Evolutionary conservation across 2,113 vertebrate species (phyloP), one percentile per base, ranked within the genome.

Genomic region (Eretmochelys imbricata): DNA sequence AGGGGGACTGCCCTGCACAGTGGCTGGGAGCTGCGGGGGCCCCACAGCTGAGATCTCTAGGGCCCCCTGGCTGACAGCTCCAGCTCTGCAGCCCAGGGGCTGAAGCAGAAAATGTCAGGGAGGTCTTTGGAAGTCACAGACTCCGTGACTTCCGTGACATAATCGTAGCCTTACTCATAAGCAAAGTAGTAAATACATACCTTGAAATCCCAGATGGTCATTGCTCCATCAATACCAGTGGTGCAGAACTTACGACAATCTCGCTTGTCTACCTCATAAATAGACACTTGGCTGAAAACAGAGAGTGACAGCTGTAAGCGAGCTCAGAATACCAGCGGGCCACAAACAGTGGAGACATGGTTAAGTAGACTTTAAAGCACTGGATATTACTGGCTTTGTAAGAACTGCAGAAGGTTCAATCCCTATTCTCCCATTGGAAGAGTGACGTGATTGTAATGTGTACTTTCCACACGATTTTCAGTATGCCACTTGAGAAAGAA

Each of bases 151-250:
- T 59, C 27, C 27, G 6, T 62, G 27, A 62, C 27, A 59, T 31
- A 31, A 62, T 62, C 5, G 6, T 31, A 31, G 57, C 57, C 57
- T 62, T 31, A 62, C 29, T n/a, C 49, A 57, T 1, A 53, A 42
- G 57, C 31, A 69, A 0, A 4, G 86, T 1, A 84, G 65, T 31
- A 20, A 79, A 83, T 94, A 85, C 87, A 3, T 96, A 99, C 99
- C 99, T 99, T 99, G 94, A 99, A 99, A 97, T 99, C 99, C 99
- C 99, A 99, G 98, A 99, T 99, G 96, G 99, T 99, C 99, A 99
- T 99, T 54, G 99, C 99, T 98, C 99, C 99, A 90, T 99, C 99
- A 7, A 99, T 99, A 97, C 99, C 99, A 8, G 99, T 99, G 98
- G 99, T 99, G 98, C 99, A 99, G 98, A 99, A 99, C 98, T 99